phyloP scores from a whole-genome alignment of 2,888 invertebrate species.

The Drosophila subquinaria region DNA sequence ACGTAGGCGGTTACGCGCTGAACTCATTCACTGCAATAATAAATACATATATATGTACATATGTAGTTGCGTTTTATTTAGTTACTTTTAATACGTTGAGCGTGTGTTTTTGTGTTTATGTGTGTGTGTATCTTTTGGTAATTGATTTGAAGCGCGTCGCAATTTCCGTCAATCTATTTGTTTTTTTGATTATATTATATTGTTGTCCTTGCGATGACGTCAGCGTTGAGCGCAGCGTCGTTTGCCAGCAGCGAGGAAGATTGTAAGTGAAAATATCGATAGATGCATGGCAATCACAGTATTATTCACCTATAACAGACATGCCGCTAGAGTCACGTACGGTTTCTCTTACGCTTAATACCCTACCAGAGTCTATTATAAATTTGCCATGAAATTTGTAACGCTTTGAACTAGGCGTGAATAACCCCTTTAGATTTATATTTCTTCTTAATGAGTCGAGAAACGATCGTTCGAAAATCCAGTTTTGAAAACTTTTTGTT shows the following conservation, averaged over 20 bases:
- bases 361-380: background rate
- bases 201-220: conserved; percentile 69
- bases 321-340: conserved; percentile 58
- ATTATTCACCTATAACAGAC: background rate
- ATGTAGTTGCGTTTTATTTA: conserved; percentile 28
- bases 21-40: conserved; percentile 33
- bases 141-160: conserved; percentile 45
- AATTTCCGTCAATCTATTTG: conserved; percentile 21
- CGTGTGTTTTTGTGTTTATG: background rate
- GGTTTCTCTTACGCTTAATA: conserved; percentile 5
- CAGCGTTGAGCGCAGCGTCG: conserved; percentile 52
- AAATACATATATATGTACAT: conserved; percentile 1
- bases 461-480: too few relatives aligned
- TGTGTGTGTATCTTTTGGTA: conserved; percentile 10
- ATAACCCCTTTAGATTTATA: too few relatives aligned
- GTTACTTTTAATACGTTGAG: conserved; percentile 22
- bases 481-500: too few relatives aligned
- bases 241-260: conserved; percentile 71
- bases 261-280: conserved; percentile 62
- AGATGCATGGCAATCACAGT: background rate
- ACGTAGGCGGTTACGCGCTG: conserved; percentile 9
- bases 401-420: too few relatives aligned
- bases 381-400: background rate
- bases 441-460: too few relatives aligned
- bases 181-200: background rate